Base-by-base conservation (phyloP, 1,140 invertebrate species). In the Zaprionus ornatus region DNA sequence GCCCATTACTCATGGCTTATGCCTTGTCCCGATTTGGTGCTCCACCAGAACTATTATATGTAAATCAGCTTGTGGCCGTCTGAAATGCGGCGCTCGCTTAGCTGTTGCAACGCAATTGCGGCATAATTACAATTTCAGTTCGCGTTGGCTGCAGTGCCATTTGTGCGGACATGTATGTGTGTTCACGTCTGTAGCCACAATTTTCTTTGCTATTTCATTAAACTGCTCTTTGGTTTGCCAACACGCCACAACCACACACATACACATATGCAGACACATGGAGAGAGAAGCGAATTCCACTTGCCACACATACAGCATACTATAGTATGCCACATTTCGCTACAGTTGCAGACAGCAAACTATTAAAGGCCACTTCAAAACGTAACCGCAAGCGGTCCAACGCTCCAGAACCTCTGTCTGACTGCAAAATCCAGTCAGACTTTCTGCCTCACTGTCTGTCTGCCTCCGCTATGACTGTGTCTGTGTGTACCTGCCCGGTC, bases 321-420 rank as follows among this genome's bases (percentile, higher is more conserved):
- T 56, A 40, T 55, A 50, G 45, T 50, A 48, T 72, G 62, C 68
- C 74, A 76, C 74, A 76, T 65, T 60, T 56, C 40, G 70, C 37
- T 77, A 65, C 82, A 84, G 80, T 76, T 87, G 85, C 85, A 87
- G 84, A 87, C 84, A 81, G 85, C 74, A 74, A 88, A 84, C 84
- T 90, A 87, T 87, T 88, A 88, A 88, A 88, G 85, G 74, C 70
- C 84, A 88, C 84, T 88, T 88, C 84, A 79, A 71, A 71, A 69
- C 74, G 71, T 79, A 87, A 84, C 84, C 80, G 68, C 61, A 80
- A 68, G 77, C 85, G 74, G 74, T 83, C 73, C 69, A 70, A 23
- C 21, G 27, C 61, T 35, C 45, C 54, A 17, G 23, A 69, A 23
- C 29, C 15, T 75, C 67, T 54, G 59, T 64, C 55, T 64, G n/a